Evolutionary conservation across 2,888 invertebrate species (phyloP), one percentile per base, ranked within the genome.

Genomic region (Deilephila porcellus): DNA sequence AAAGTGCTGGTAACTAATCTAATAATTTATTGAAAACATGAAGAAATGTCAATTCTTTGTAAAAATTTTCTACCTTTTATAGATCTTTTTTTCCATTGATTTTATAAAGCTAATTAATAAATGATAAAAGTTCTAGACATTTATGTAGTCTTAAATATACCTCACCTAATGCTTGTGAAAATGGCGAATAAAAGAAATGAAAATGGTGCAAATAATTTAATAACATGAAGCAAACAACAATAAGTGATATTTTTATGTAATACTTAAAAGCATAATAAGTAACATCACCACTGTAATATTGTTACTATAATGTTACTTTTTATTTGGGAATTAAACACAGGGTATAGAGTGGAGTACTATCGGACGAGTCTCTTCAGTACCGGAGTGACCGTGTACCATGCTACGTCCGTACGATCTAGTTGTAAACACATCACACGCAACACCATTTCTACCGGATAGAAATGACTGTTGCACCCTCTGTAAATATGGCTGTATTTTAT

Each of bases 381-480:
- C 63, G n/a, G n/a, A 63, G 34, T 63, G 8, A 6, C 20, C 8
- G n/a, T 11, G 60, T 25, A 34, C 37, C 20, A 19, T 37, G 64
- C 64, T 1, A 6, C 64, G 60, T 62, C 62, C 62, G 32, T 32
- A 19, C 29, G 17, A 17, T 34, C 32, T 63, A 34, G 67, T 67
- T 25, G 25, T 52, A 52, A 25, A 25, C 5, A 20, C 45, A 52
- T n/a, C 56, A 64, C 60, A 75, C 70, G 71, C 83, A 83, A 79
- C 83, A 82, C 77, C 80, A 75, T 80, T 78, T 88, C 88, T 87
- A 82, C 81, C 72, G 4, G 75, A 76, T 83, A 88, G 88, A 88
- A 81, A 82, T 77, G 84, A 76, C 81, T 85, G 82, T 82, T 85
- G 73, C 75, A 74, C 73, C 56, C 4, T 62, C 67, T 64, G 67